Evolutionary conservation across 2,888 invertebrate species (phyloP).

Genomic region (Drosophila multiciliata): DNA sequence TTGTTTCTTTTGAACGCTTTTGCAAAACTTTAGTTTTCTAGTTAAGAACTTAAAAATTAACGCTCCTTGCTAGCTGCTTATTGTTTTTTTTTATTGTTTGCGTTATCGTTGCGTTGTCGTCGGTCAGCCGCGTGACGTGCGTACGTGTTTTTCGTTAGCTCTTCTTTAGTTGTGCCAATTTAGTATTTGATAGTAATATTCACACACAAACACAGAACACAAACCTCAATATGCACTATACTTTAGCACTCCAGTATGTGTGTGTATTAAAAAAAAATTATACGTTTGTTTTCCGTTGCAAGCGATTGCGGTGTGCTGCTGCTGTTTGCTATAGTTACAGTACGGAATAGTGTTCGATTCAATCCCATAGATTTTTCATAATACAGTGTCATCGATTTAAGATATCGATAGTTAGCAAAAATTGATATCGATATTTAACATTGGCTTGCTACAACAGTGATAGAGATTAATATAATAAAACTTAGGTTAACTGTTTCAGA

Average conservation of each 20-base stretch:
- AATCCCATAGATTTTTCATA: constrained; percentile 26
- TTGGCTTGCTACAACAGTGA: neutral
- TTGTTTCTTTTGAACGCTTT: constrained; percentile 37
- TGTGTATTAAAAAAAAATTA: constrained; percentile 44
- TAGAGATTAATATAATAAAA: neutral
- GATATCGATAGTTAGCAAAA: neutral
- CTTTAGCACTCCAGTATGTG: constrained; percentile 30
- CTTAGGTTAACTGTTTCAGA: neutral
- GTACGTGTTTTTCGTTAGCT: constrained; percentile 61
- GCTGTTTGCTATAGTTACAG: constrained; percentile 50
- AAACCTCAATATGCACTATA: constrained; percentile 47
- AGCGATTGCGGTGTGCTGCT: constrained; percentile 49
- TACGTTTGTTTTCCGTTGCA: constrained; percentile 52
- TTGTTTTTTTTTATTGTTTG: constrained; percentile 23
- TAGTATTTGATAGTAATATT: constrained; percentile 56
- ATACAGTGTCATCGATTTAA: constrained; percentile 6
- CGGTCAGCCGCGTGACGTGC: constrained; percentile 69
- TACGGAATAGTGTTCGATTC: constrained; percentile 40
- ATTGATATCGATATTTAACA: constrained; percentile 15
- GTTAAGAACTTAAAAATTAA: constrained; percentile 35
- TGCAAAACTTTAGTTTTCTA: constrained; percentile 33
- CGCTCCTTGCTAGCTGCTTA: constrained; percentile 32
- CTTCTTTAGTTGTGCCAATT: constrained; percentile 65
- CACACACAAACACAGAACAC: constrained; percentile 55
- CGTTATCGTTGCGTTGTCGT: constrained; percentile 45